Evolutionary conservation across 2,113 vertebrate species (phyloP).

Genomic region (Cnemophilus loriae): DNA sequence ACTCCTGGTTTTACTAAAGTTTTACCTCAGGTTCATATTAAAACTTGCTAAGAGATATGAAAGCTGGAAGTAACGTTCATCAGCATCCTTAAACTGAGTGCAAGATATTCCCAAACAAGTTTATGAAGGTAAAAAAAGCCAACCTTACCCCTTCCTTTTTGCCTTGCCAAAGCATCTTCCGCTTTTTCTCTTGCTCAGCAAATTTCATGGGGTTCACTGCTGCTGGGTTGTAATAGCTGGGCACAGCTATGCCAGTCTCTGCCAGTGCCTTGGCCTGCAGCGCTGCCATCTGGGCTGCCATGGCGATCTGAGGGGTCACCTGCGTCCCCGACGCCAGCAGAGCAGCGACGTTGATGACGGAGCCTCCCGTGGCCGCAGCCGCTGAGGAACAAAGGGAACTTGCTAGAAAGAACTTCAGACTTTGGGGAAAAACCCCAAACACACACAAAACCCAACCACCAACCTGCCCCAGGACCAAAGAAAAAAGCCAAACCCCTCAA

Average conservation of each 20-base stretch:
- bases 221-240: constrained; percentile 96
- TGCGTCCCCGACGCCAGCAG: constrained; percentile 95
- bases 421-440: not conserved
- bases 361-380: constrained; percentile 79
- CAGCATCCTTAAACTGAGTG: not conserved
- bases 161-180: constrained; percentile 97
- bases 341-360: constrained; percentile 91
- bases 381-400: constrained; percentile 35
- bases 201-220: constrained; percentile 98
- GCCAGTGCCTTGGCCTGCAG: constrained; percentile 94
- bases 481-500: not conserved
- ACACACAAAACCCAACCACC: not conserved
- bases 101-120: not conserved
- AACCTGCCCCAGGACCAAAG: not conserved
- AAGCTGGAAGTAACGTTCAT: not conserved
- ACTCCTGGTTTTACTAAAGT: not conserved
- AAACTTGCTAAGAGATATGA: not conserved
- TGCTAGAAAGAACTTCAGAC: not conserved
- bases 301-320: constrained; percentile 97
- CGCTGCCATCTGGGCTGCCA: constrained; percentile 98
- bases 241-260: constrained; percentile 96
- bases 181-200: constrained; percentile 95
- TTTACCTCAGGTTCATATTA: not conserved
- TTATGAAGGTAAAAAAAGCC: not conserved
- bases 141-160: constrained; percentile 93